Evolutionary conservation across 2,888 invertebrate genomes (phyloP), one percentile per base, ranked within the genome.

Genomic region (Microplitis manilae): DNA sequence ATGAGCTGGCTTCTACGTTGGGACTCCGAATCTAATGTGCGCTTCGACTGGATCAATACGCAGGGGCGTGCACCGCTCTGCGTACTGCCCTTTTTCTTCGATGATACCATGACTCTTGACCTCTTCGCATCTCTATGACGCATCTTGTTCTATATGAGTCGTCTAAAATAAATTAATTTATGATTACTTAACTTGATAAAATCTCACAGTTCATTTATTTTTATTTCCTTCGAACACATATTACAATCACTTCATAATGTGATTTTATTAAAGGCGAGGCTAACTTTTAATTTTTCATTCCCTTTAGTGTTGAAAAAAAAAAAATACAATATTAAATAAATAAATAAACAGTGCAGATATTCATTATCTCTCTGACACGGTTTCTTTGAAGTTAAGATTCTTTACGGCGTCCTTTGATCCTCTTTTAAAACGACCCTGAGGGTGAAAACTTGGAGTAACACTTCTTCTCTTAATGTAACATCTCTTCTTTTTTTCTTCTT

Each of bases 11-110:
- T 74, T 75, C 78, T 77, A 74, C 83, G 79, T 79, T 82, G 84
- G 84, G 82, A 79, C 84, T 85, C 84, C 84, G 84, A 86, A 87
- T 85, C 85, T 85, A 84, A 86, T 85, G 85, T 85, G 84, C 83
- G 85, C 87, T 85, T 81, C 83, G 82, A 77, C 74, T 82, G 87
- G 88, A 89, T 89, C 88, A 89, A 89, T 89, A 89, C 86, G 85
- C 80, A 85, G 84, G 87, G 87, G 87, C 87, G 86, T 87, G 85
- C 86, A 86, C 87, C 83, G 78, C 83, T 82, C 83, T 79, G 77
- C 79, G 79, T 75, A 75, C 81, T 81, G 82, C 82, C 81, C 81
- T 81, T 81, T 82, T 77, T 73, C 77, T 77, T 73, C 67, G 15
- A 73, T 73, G 59, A 71, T 78, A 68, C 40, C 74, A 65, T 67